These are phyloP conservation scores for Halichoerus grypus DNA, from an alignment of 2,113 vertebrate genomes.

Conservation along the genomic window DNA sequence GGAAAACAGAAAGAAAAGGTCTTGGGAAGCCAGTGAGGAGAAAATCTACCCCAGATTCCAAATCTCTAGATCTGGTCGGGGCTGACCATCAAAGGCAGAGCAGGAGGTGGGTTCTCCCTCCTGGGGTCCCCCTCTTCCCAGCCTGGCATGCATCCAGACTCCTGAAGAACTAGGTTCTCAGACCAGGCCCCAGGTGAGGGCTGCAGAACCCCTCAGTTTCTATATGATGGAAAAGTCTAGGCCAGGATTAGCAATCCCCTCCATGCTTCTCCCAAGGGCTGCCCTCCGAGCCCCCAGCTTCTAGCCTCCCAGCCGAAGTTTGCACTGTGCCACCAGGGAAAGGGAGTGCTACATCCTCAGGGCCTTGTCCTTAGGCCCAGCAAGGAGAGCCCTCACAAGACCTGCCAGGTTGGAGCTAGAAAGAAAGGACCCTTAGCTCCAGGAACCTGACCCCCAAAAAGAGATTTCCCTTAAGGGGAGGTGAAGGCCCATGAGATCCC, in stretches of 20 bases:
- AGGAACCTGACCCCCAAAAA: too few relatives aligned
- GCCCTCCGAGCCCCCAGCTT: background rate
- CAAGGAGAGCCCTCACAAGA: background rate
- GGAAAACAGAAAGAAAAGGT: background rate
- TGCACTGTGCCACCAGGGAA: background rate
- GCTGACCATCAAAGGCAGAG: background rate
- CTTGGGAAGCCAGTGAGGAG: background rate
- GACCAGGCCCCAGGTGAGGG: constrained; percentile 37
- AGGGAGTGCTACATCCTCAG: background rate
- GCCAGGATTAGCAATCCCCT: background rate
- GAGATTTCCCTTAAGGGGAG: background rate
- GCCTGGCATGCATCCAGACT: background rate
- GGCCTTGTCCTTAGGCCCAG: background rate
- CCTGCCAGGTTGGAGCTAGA: background rate
- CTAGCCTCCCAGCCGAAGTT: background rate
- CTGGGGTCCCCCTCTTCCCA: background rate
- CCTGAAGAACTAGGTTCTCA: background rate
- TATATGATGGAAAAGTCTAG: background rate
- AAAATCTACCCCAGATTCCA: background rate
- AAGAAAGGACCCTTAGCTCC: background rate
- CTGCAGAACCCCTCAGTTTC: background rate
- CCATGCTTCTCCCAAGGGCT: background rate
- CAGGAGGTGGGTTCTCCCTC: background rate
- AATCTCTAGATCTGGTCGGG: background rate
- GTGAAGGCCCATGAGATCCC: background rate